phyloP scores from a whole-genome alignment of 2,888 invertebrate genomes.

The Podotricha telesiphe region DNA sequence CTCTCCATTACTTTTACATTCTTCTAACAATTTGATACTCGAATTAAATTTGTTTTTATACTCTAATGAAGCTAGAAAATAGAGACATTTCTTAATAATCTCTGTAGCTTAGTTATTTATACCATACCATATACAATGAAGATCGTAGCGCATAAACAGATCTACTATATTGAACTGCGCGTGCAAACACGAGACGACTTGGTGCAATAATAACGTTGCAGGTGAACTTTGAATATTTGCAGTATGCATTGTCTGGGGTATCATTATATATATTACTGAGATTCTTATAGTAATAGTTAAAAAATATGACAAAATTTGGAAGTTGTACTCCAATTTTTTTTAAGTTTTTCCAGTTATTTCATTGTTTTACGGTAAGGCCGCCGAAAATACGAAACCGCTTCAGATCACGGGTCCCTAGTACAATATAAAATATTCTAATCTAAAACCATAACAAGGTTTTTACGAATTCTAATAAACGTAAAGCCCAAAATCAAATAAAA shows the following conservation, averaged over 20 bases:
- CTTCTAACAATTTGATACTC: no score
- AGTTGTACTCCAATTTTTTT: no score
- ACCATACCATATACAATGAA: conserved; percentile 38
- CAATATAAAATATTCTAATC: neutral
- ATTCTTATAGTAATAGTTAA: neutral
- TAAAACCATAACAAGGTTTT: conserved; percentile 14
- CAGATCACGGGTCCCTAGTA: no score
- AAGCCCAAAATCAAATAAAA: conserved; percentile 14
- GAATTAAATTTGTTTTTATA: no score
- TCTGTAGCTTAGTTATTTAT: neutral
- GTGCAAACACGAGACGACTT: conserved; percentile 45
- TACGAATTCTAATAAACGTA: conserved; percentile 12
- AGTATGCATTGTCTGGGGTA: conserved; percentile 11
- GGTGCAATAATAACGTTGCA: conserved; percentile 43
- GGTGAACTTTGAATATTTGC: conserved; percentile 25
- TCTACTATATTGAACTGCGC: conserved; percentile 39
- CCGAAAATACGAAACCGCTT: no score
- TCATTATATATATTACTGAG: conserved; percentile 11
- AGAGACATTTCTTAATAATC: neutral
- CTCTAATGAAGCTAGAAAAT: no score
- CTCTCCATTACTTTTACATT: no score
- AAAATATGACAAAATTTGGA: neutral
- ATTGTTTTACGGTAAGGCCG: no score
- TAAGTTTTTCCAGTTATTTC: no score
- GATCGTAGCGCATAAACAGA: conserved; percentile 47